phyloP scores from a whole-genome alignment of 2,797 vertebrate genomes.

The Bradypus variegatus region DNA sequence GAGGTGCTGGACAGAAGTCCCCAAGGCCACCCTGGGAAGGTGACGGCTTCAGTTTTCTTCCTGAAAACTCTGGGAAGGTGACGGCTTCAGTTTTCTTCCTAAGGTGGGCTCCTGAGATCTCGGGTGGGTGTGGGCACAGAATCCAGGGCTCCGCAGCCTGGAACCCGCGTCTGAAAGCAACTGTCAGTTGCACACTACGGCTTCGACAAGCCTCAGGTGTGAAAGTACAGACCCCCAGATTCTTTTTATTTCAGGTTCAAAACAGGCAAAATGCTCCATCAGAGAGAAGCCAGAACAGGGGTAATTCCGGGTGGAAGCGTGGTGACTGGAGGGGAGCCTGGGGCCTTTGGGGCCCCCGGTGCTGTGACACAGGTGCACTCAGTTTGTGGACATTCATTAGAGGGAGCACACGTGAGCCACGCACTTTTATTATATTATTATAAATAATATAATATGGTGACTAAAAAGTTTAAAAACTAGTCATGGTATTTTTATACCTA shows the following conservation, averaged over 20 bases:
- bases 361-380: background rate
- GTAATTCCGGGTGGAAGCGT: background rate
- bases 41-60: background rate
- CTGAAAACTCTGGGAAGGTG: background rate
- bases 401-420: background rate
- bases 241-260: background rate
- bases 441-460: background rate
- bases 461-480: background rate
- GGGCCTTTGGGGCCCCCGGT: background rate
- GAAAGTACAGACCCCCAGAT: background rate
- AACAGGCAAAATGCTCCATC: background rate
- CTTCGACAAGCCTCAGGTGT: background rate
- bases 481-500: background rate
- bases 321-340: accelerated
- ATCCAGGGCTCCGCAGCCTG: background rate
- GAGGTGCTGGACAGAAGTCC: background rate
- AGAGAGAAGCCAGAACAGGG: background rate
- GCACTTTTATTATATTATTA: background rate
- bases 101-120: background rate
- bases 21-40: background rate
- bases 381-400: background rate
- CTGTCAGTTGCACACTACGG: accelerated
- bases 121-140: accelerated
- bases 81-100: background rate
- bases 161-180: background rate